A percentile compares a stretch with the other conserved stretches of the same genome.
Conservation (phyloP, 1,140 invertebrate species). For the Pristionchus pacificus region DNA sequence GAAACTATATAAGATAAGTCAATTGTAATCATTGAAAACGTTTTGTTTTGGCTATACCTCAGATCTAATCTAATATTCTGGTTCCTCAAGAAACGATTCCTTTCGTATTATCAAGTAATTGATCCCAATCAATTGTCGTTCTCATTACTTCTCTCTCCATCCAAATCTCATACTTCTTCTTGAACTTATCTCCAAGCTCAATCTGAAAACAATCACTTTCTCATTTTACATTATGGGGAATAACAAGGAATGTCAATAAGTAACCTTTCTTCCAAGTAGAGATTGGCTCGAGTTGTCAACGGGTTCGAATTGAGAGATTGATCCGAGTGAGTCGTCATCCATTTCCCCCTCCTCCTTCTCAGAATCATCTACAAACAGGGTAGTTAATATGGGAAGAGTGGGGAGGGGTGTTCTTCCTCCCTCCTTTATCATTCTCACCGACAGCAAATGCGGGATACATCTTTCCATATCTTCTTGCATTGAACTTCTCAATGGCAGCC, state of each 20-base stretch:
- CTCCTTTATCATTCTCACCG: conserved; percentile 14
- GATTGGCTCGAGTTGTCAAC: neutral
- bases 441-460: conserved; percentile 37
- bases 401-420: too few species aligned
- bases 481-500: conserved; percentile 88
- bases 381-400: too few species aligned
- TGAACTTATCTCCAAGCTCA: conserved; percentile 67
- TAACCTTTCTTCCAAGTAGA: neutral
- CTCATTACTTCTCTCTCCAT: conserved; percentile 91
- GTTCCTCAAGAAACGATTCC: too few species aligned
- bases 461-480: conserved; percentile 77
- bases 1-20: too few species aligned
- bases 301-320: neutral
- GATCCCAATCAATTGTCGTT: conserved; percentile 68
- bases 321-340: neutral
- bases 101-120: conserved; percentile 57
- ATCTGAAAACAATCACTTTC: conserved; percentile 20
- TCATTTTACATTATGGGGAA: neutral
- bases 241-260: neutral
- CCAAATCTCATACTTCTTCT: conserved; percentile 87
- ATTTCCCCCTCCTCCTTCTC: neutral
- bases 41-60: too few species aligned
- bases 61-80: too few species aligned
- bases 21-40: too few species aligned
- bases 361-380: neutral